phyloP scores from a whole-genome alignment of 2,113 vertebrate species.

The Nesoenas mayeri region DNA sequence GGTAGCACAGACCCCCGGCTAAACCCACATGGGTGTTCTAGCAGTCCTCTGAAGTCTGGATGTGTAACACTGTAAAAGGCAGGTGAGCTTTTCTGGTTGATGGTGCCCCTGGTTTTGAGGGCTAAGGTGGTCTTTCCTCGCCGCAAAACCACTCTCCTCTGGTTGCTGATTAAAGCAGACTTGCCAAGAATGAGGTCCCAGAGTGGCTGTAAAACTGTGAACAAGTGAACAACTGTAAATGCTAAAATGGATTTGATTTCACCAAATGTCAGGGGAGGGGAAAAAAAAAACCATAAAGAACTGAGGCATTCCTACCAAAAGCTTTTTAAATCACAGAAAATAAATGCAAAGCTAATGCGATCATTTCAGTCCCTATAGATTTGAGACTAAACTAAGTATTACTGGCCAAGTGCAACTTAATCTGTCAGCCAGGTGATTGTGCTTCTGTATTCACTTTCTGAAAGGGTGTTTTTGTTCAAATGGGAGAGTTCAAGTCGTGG shows the following conservation, averaged over 20 bases:
- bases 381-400: neutral
- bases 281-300: neutral
- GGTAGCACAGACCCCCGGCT: neutral
- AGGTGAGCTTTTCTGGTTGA: neutral
- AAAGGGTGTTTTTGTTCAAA: neutral
- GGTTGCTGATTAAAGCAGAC: neutral
- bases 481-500: neutral
- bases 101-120: neutral
- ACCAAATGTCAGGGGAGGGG: neutral
- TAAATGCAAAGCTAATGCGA: neutral
- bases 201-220: neutral
- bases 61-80: neutral
- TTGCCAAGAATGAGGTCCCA: neutral
- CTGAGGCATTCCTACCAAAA: neutral
- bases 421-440: neutral
- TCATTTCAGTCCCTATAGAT: neutral
- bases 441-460: neutral
- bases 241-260: neutral
- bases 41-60: neutral
- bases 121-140: neutral
- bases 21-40: accelerated
- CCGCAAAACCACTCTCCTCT: neutral
- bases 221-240: neutral
- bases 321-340: neutral
- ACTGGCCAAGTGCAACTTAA: neutral